Evolutionary conservation across 1,140 invertebrate genomes (phyloP).

Genomic region (Drosophila punjabiensis): DNA sequence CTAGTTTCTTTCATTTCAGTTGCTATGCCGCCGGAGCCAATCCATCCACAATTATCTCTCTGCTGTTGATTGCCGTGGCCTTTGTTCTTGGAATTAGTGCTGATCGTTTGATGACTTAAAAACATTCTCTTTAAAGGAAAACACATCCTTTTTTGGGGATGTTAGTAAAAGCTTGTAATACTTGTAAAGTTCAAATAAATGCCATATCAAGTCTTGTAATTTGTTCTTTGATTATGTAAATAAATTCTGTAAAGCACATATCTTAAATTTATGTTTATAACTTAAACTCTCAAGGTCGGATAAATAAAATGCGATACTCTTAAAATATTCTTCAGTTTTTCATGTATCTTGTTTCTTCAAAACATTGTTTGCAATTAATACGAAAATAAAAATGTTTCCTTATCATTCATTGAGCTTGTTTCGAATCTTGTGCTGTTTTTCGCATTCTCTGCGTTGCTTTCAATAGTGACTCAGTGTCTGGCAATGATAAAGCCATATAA

Average conservation of each 20-base stretch:
- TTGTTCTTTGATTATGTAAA: neutral
- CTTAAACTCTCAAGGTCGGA: neutral
- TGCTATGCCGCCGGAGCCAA: constrained; percentile 55
- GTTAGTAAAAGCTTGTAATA: neutral
- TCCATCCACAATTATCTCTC: constrained; percentile 37
- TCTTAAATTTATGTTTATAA: neutral
- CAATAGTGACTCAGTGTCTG: constrained; percentile 26
- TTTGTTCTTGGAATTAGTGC: neutral
- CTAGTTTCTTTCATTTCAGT: constrained; percentile 41
- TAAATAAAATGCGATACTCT: neutral
- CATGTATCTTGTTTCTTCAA: neutral
- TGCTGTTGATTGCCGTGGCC: constrained; percentile 46
- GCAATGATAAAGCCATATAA: constrained; percentile 16
- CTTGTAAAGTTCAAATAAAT: neutral
- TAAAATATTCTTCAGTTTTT: too few species aligned
- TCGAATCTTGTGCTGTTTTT: neutral
- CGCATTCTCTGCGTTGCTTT: neutral
- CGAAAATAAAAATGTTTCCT: neutral
- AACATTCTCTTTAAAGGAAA: too few species aligned
- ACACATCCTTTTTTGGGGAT: too few species aligned
- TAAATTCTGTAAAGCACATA: neutral
- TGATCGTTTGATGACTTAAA: too few species aligned
- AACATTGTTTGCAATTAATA: neutral
- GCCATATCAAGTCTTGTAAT: neutral
- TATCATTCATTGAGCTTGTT: constrained; percentile 1